Conservation (phyloP, 1,140 invertebrate species). For the Scaptomyza montana region DNA sequence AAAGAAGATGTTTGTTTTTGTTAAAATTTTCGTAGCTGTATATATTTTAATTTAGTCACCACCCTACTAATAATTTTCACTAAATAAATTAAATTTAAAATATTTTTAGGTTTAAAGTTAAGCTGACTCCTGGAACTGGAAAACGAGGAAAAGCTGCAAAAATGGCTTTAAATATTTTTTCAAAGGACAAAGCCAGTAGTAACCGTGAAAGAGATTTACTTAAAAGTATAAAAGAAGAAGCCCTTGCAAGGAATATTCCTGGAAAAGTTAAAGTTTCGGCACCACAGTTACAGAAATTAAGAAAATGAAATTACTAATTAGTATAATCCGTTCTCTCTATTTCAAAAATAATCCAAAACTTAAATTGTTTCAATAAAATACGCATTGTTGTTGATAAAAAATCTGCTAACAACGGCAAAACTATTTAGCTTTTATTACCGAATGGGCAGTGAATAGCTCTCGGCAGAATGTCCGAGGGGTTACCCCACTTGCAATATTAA, state of each 20-base stretch:
- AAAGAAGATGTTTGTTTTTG: too few relatives aligned
- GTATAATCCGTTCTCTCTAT: not conserved
- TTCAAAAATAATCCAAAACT: not conserved
- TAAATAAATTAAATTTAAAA: not conserved
- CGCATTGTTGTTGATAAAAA: not conserved
- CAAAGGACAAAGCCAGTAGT: conserved; percentile 91
- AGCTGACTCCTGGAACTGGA: conserved; percentile 96
- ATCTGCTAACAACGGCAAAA: too few relatives aligned
- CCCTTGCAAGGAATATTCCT: conserved; percentile 97
- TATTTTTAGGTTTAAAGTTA: conserved; percentile 92
- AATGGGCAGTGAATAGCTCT: too few relatives aligned
- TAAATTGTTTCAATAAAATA: not conserved
- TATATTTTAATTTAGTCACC: too few relatives aligned
- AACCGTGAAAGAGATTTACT: conserved; percentile 96
- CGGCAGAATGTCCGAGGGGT: too few relatives aligned
- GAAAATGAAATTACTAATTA: conserved; percentile 77
- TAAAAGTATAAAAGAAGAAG: conserved; percentile 96
- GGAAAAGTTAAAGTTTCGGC: conserved; percentile 98
- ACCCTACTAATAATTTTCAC: too few relatives aligned
- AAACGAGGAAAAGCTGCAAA: conserved; percentile 98
- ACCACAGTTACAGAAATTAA: conserved; percentile 88
- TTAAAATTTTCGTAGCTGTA: too few relatives aligned
- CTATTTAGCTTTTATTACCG: too few relatives aligned
- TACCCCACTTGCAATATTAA: too few relatives aligned
- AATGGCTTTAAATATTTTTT: conserved; percentile 94